Evolutionary conservation across 2,797 vertebrate species (phyloP), one percentile per base, ranked within the genome.

Genomic region (Petrocephalus sullivani): DNA sequence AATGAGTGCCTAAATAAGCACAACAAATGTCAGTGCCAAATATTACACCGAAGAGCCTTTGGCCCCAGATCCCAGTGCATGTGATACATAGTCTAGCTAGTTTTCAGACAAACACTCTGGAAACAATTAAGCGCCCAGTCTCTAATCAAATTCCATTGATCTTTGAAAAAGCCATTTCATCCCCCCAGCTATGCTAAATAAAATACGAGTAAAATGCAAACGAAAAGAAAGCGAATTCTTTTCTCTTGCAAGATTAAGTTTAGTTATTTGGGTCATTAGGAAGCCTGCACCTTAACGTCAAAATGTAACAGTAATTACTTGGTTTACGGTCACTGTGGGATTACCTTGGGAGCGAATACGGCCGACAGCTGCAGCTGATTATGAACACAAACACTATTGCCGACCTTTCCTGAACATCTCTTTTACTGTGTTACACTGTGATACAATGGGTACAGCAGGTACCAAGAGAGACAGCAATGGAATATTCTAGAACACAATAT

Each of bases 81-180:
- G 92, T 90, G 91, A 93, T 94, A 91, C 90, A 90, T 89, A 93
- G 93, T 90, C 88, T 93, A 91, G 94, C 92, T 93, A 90, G 94
- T 95, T 95, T 94, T 93, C 93, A 93, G 94, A 94, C 91, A 93
- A 93, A 92, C 87, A 91, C 91, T 95, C 95, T 96, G 95, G 94
- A 96, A 96, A 93, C 92, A 95, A 94, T 96, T 95, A 95, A 93
- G 91, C 85, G 91, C 91, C 90, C 85, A 91, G 90, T 87, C 60
- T 85, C 89, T 90, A 90, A 94, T 93, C 91, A 95, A 94, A 95
- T 92, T 88, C 88, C 89, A 90, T 1, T 92, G 92, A 93, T 94
- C 90, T 93, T 93, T 94, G 92, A 84, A 23, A 88, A 28, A 93
- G 90, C 85, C 23, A 93, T 93, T 56, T 93, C 92, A 91, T 88